Conservation (phyloP, 2,888 invertebrate genomes). For the Graphium colonna region DNA sequence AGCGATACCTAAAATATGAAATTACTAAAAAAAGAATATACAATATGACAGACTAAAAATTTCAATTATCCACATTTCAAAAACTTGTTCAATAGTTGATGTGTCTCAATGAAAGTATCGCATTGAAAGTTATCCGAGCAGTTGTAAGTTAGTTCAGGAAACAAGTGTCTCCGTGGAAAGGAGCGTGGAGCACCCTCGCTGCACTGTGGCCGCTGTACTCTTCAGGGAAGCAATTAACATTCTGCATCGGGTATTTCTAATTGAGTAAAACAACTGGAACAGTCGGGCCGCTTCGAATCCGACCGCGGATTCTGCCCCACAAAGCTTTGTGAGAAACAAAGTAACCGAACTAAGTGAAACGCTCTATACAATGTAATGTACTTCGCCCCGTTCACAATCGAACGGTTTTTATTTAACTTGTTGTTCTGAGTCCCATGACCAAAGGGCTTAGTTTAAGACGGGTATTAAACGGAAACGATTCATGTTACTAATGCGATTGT, state of each 20-base stretch:
- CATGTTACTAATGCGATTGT: no score
- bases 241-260: constrained; percentile 38
- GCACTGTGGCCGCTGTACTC: not conserved
- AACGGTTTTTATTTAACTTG: not conserved
- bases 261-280: constrained; percentile 48
- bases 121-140: not conserved
- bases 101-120: not conserved
- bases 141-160: not conserved
- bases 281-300: constrained; percentile 28
- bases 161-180: no score
- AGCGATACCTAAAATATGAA: no score
- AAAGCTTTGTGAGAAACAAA: constrained; percentile 1
- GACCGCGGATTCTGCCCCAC: constrained; percentile 22
- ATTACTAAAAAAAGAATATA: no score
- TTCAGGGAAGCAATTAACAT: constrained; percentile 43
- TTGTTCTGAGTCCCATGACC: not conserved
- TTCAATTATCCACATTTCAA: no score
- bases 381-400: not conserved
- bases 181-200: no score
- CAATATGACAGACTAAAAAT: no score
- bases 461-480: no score
- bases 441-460: no score
- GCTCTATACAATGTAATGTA: constrained; percentile 1
- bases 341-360: not conserved
- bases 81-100: not conserved